Evolutionary conservation across 1,140 invertebrate species (phyloP), one percentile per base, ranked within the genome.

Genomic region (Myzus persicae): DNA sequence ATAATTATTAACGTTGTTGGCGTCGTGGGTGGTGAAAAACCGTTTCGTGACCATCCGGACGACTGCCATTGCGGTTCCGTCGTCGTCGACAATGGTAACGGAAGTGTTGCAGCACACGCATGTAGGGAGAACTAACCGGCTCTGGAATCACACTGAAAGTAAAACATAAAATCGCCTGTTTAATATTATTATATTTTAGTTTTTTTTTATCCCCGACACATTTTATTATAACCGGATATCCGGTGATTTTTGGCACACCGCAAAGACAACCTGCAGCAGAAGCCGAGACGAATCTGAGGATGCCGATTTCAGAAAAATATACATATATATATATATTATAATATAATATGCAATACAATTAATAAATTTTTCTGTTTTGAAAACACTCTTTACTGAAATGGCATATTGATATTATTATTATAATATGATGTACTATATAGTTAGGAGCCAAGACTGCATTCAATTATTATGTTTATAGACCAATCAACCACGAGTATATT

Each of bases 91-190:
- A 84, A 93, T 93, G 46, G 76, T n/a, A 93, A 93, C 91, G 91
- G 91, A 54, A 93, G 81, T 93, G 91, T 85, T 36, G 91, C 91
- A 85, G 46, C 91, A 93, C 81, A 93, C 91, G 91, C 91, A 93
- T 93, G 91, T 93, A 93, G 46, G 22, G 91, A 93, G 81, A 85
- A 93, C 91, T 93, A 93, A 93, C 91, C 81, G 91, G 91, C 91
- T 82, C 20, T 51, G 91, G 91, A 93, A 93, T 82, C 91, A 26
- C 81, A 84, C 91, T 93, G 81, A 85, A 93, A 92, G 31, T n/a
- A 92, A 89, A 59, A n/a, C 44, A n/a, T n/a, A 54, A 54, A n/a
- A 48, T 4, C 46, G n/a, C 31, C 14, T 5, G 31, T 85, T 82
- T 51, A 38, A 40, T 44, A 82, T 36, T 81, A n/a, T 38, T n/a